phyloP scores from a whole-genome alignment of 1,140 invertebrate genomes.

The Cotesia vestalis region DNA sequence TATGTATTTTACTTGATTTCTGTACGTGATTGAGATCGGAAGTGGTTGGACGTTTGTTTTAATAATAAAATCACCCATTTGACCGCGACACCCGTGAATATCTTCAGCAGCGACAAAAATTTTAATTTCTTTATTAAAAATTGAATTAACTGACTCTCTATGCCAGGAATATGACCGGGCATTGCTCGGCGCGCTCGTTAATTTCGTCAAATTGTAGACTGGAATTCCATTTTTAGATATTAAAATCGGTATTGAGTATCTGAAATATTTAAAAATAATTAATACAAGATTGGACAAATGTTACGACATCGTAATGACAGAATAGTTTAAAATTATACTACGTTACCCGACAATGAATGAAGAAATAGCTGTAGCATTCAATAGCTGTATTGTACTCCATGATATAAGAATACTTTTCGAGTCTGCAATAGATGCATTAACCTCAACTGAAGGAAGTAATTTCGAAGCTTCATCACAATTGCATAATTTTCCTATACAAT shows the following conservation, averaged over 20 bases:
- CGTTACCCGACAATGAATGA: constrained; percentile 52
- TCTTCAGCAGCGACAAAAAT: constrained; percentile 52
- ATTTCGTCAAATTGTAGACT: constrained; percentile 54
- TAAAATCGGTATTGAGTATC: constrained; percentile 50
- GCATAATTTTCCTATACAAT: constrained; percentile 50
- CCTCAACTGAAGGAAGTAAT: constrained; percentile 43
- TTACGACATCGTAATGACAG: not conserved
- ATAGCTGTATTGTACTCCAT: constrained; percentile 44
- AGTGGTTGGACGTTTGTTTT: constrained; percentile 30
- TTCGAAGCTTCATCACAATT: constrained; percentile 40
- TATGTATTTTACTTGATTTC: constrained; percentile 23
- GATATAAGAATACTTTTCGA: constrained; percentile 42
- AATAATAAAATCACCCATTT: constrained; percentile 41
- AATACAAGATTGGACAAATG: not conserved
- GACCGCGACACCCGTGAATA: constrained; percentile 47
- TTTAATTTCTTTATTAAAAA: constrained; percentile 37
- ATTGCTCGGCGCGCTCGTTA: constrained; percentile 41
- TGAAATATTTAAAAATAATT: constrained; percentile 41
- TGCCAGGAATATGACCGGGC: constrained; percentile 45
- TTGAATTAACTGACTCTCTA: constrained; percentile 31
- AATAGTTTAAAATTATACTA: not conserved
- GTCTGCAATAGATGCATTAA: constrained; percentile 36
- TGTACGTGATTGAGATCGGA: not conserved
- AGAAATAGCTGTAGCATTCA: constrained; percentile 38
- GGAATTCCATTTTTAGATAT: constrained; percentile 49